These are phyloP conservation scores for Andrena bucephala DNA, from an alignment of 2,888 invertebrate genomes.

Conservation along the genomic window DNA sequence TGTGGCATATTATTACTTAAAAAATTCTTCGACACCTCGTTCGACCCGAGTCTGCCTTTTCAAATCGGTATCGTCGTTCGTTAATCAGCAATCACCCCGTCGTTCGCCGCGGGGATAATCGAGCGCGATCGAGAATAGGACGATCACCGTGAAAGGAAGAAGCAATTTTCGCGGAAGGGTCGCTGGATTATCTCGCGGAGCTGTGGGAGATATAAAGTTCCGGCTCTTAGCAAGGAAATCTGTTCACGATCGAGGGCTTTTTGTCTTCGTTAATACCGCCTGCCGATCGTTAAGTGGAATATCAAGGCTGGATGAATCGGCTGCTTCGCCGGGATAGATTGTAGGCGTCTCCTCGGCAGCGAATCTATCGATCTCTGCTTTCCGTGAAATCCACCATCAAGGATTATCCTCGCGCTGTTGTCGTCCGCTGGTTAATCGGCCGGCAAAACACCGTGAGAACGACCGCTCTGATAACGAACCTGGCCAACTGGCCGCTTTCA, in stretches of 20 bases:
- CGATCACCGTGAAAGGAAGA: slow-evolving; percentile 47
- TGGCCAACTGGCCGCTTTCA: slow-evolving; percentile 15
- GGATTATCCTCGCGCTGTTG: slow-evolving; percentile 19
- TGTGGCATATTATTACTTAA: no score
- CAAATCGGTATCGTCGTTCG: slow-evolving; percentile 45
- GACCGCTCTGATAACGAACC: slow-evolving; percentile 29
- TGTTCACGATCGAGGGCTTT: slow-evolving; percentile 30
- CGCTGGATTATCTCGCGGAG: slow-evolving; percentile 14
- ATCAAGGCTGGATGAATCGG: slow-evolving; percentile 45
- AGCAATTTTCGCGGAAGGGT: slow-evolving; percentile 37
- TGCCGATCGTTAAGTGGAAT: slow-evolving; percentile 50
- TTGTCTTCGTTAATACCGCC: slow-evolving; percentile 56
- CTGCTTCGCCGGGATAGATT: slow-evolving; percentile 25
- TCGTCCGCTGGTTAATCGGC: background rate
- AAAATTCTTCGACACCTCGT: background rate
- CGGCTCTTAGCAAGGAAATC: slow-evolving; percentile 33
- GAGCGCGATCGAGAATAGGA: slow-evolving; percentile 33
- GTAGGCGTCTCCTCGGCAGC: slow-evolving; percentile 28
- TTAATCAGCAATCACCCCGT: slow-evolving; percentile 49
- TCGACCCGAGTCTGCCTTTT: slow-evolving; percentile 17
- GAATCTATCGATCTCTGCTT: slow-evolving; percentile 34
- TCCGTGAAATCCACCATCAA: slow-evolving; percentile 35
- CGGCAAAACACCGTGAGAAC: slow-evolving; percentile 41
- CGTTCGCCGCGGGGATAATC: slow-evolving; percentile 36
- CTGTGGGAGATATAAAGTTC: slow-evolving; percentile 11